Evolutionary conservation across 2,797 vertebrate species (phyloP), one percentile per base, ranked within the genome.

Genomic region (Tokudaia muenninki): DNA sequence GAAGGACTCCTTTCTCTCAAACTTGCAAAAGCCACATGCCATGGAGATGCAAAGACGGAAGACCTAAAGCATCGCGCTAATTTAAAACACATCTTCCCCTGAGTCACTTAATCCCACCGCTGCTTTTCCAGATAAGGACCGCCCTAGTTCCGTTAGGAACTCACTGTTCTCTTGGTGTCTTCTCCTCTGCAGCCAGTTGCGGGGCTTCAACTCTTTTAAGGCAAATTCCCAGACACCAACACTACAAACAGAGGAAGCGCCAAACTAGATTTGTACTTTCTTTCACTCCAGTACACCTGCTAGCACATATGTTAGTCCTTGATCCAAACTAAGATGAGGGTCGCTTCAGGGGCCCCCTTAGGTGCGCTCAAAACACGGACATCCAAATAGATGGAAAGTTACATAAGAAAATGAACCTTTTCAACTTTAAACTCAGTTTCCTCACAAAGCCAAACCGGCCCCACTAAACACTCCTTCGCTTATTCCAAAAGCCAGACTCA

Each of bases 51-150:
- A 72, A 93, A 96, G 61, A 75, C 94, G 93, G 97, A 93, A 97
- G 80, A 96, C 37, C 87, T 80, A 93, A 91, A 88, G 87, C 44
- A 90, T 6, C 75, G 47, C 12, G 44, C 74, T 61, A 59, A 52
- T 8, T 14, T 59, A 75, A 72, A 81, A 65, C 44, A 24, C 94
- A 2, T 16, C 31, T 31, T 34, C 29, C 63, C 50, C 88, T 21
- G 88, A 59, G 94, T 97, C 92, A 47, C 77, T 16, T 16, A 10
- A 19, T 81, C 81, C 61, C n/a, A 31, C 11, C 24, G 52, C 92
- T 63, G 57, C 47, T 78, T 97, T 94, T 96, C 34, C 92, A 97
- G 91, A 95, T 22, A 47, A 97, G 59, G 44, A 19, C 92, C 87
- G 87, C 96, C 95, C 74, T 97, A 97, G 94, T 90, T 41, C 87